A percentile compares a stretch with the other conserved stretches of the same genome.
Conservation (phyloP, 2,888 invertebrate genomes). For the Mimas tiliae region DNA sequence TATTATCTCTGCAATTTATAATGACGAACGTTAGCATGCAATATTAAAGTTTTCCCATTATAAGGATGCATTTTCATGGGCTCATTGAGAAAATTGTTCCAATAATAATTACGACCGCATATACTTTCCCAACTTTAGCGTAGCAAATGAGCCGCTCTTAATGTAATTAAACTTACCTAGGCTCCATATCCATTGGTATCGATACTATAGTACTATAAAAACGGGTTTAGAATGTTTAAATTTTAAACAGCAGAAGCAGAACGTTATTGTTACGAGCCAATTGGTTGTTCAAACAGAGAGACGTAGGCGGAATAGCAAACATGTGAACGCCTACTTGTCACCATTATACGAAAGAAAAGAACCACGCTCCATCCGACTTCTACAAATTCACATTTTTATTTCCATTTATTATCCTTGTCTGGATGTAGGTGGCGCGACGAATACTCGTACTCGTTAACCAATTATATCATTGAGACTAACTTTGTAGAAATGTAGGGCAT, state of each 20-base stretch:
- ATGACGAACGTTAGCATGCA: background rate
- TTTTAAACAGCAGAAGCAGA: constrained; percentile 47
- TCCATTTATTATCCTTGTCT: background rate
- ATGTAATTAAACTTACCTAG: background rate
- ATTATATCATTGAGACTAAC: constrained; percentile 15
- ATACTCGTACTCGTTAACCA: constrained; percentile 9
- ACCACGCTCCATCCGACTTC: constrained; percentile 38
- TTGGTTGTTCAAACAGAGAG: constrained; percentile 60
- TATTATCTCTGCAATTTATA: background rate
- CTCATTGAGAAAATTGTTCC: background rate
- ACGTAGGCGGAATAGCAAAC: constrained; percentile 64
- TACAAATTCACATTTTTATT: constrained; percentile 19
- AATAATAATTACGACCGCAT: constrained; percentile 5
- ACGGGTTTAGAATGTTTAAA: constrained; percentile 39
- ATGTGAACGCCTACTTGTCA: constrained; percentile 49
- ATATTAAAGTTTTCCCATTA: constrained; percentile 17
- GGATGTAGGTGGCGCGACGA: constrained; percentile 5
- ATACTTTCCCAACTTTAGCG: constrained; percentile 15
- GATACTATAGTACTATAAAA: constrained; percentile 37
- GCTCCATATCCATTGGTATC: background rate
- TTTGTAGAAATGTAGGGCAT: background rate
- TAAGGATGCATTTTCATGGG: constrained; percentile 10
- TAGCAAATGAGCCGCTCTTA: constrained; percentile 3
- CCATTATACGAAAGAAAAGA: constrained; percentile 50
- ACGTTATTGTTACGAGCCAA: constrained; percentile 62